Evolutionary conservation across 2,797 vertebrate genomes (phyloP).

Genomic region (Kryptolebias ocellatus): DNA sequence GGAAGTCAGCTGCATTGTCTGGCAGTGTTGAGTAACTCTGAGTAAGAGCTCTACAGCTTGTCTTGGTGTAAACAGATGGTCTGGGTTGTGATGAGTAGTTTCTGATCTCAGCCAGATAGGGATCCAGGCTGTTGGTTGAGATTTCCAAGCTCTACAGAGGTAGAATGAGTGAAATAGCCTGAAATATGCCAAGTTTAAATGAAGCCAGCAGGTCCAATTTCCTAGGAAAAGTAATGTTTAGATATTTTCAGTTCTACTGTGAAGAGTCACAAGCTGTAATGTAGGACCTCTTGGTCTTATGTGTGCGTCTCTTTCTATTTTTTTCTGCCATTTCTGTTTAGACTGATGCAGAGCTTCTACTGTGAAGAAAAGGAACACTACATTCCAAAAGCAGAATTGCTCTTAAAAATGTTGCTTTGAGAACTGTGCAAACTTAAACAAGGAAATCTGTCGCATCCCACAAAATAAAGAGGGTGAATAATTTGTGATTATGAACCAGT

Average conservation of each 20-base stretch:
- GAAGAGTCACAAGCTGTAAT: slow-evolving; percentile 39
- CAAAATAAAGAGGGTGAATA: too few relatives aligned
- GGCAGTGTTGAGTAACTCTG: slow-evolving; percentile 69
- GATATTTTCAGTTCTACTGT: slow-evolving; percentile 47
- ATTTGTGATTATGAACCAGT: too few relatives aligned
- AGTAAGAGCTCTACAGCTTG: slow-evolving; percentile 67
- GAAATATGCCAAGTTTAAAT: slow-evolving; percentile 65
- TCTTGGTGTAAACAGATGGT: slow-evolving; percentile 77
- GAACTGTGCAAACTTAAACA: too few relatives aligned
- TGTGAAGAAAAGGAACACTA: too few relatives aligned
- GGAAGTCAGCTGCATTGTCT: slow-evolving; percentile 48
- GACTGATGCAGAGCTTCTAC: neutral
- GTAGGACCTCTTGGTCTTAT: slow-evolving; percentile 1
- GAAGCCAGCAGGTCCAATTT: slow-evolving; percentile 52
- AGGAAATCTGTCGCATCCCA: too few relatives aligned
- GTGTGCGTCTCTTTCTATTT: neutral
- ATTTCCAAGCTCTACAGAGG: slow-evolving; percentile 58
- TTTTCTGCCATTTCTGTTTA: neutral
- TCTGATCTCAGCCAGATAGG: slow-evolving; percentile 72
- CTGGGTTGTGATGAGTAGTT: slow-evolving; percentile 64
- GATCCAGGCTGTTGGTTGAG: slow-evolving; percentile 57
- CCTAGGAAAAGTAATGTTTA: slow-evolving; percentile 55
- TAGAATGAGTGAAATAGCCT: slow-evolving; percentile 48
- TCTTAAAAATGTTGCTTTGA: too few relatives aligned
- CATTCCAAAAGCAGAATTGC: too few relatives aligned